A percentile compares a stretch with the other conserved stretches of the same genome.
Conservation (phyloP, 1,140 invertebrate species). For the Diploscapter pachys region DNA sequence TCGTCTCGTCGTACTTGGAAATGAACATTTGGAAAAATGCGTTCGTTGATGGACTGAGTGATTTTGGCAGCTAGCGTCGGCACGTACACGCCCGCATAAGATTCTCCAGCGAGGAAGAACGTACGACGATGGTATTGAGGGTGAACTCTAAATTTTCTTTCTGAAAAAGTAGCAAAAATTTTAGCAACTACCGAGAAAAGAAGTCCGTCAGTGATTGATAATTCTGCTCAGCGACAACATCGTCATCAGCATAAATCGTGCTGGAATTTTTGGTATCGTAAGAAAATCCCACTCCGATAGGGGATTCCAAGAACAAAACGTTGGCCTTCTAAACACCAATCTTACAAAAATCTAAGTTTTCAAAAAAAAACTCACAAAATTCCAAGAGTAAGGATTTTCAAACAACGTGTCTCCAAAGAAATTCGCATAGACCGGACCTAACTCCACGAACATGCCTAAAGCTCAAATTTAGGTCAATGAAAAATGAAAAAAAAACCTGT, state of each 20-base stretch:
- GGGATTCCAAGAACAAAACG: constrained; percentile 44
- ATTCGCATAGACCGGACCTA: constrained; percentile 62
- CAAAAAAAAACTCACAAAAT: constrained; percentile 45
- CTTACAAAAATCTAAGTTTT: not conserved
- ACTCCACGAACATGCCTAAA: constrained; percentile 49
- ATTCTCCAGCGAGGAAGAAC: constrained; percentile 42
- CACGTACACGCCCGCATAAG: constrained; percentile 41
- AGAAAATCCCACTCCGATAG: constrained; percentile 49
- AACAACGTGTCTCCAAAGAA: constrained; percentile 57
- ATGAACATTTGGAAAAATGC: constrained; percentile 31
- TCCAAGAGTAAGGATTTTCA: constrained; percentile 63
- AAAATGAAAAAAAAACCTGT: constrained; percentile 60
- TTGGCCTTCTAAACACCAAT: constrained; percentile 34
- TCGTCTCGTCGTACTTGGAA: constrained; percentile 18
- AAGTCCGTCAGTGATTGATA: constrained; percentile 33
- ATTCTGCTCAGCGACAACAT: constrained; percentile 33
- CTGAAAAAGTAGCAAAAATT: not conserved
- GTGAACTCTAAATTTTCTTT: constrained; percentile 31
- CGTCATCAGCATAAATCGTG: constrained; percentile 28
- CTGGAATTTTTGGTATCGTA: constrained; percentile 35
- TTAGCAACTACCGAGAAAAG: constrained; percentile 25
- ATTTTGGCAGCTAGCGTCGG: constrained; percentile 35
- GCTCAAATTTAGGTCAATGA: not conserved
- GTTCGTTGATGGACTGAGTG: constrained; percentile 34
- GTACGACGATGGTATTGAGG: constrained; percentile 25